Evolutionary conservation across 2,113 vertebrate genomes (phyloP).

Genomic region (Jacana jacana): DNA sequence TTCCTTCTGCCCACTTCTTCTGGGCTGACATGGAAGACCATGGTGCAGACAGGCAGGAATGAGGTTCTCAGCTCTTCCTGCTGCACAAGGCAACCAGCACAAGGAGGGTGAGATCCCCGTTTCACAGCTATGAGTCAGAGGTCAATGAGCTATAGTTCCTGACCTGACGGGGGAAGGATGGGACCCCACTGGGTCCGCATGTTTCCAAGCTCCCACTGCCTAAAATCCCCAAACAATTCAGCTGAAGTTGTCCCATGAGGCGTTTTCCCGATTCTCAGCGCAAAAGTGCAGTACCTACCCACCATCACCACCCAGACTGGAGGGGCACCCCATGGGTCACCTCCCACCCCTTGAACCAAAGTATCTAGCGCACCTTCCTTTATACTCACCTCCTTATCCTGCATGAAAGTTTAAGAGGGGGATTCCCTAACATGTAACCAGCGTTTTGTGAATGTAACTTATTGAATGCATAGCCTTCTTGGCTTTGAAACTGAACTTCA

Average conservation of each 20-base stretch:
- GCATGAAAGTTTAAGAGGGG: not conserved
- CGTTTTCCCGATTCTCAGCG: not conserved
- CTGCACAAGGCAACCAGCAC: accelerated
- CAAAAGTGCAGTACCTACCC: accelerated
- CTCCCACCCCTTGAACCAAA: not conserved
- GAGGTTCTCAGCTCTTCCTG: not conserved
- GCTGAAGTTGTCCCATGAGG: not conserved
- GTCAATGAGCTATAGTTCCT: accelerated
- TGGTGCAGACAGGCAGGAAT: not conserved
- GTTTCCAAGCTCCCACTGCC: not conserved
- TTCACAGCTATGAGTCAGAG: accelerated
- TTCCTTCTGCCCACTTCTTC: not conserved
- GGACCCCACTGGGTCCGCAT: not conserved
- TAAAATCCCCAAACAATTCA: not conserved
- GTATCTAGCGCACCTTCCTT: not conserved
- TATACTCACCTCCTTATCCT: not conserved
- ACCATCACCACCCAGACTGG: accelerated
- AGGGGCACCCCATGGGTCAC: not conserved
- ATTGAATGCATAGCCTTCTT: not conserved
- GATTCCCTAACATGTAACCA: not conserved
- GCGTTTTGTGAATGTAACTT: not conserved
- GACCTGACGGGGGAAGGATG: not conserved
- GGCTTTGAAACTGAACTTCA: accelerated
- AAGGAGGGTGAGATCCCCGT: accelerated
- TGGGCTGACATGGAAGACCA: not conserved